Percentiles rank a stretch among this genome's conserved stretches.
Evolutionary conservation across 2,113 vertebrate genomes (phyloP).

Genomic region (Bettongia penicillata): DNA sequence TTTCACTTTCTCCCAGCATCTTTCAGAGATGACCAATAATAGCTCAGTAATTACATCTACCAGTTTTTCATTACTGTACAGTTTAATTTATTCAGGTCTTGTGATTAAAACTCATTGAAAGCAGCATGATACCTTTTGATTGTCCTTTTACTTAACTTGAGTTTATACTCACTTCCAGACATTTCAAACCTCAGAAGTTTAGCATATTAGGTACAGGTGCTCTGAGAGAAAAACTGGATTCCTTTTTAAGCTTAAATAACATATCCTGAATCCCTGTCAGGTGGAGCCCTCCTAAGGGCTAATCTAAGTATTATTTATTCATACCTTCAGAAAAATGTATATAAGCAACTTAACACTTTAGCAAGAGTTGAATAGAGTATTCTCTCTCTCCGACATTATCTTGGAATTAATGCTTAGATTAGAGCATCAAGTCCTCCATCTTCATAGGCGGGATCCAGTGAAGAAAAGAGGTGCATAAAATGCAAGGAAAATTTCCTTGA

Average conservation of each 20-base stretch:
- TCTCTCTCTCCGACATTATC: background rate
- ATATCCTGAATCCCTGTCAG: background rate
- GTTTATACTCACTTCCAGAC: background rate
- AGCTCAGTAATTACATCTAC: background rate
- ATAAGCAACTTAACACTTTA: background rate
- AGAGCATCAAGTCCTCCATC: accelerated
- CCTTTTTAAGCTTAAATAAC: background rate
- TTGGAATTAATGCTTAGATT: background rate
- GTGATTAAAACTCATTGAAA: background rate
- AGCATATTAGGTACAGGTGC: background rate
- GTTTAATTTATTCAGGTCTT: background rate
- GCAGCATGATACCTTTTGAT: background rate
- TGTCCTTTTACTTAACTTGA: background rate
- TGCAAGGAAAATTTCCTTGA: background rate
- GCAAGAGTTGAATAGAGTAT: background rate
- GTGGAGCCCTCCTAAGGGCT: background rate
- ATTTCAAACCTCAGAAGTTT: background rate
- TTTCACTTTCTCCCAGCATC: background rate
- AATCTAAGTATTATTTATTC: background rate
- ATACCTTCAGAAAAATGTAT: background rate
- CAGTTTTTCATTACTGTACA: background rate
- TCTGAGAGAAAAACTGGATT: background rate
- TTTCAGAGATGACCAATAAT: background rate
- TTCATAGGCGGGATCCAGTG: background rate
- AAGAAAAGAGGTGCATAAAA: background rate